phyloP scores from a whole-genome alignment of 2,797 vertebrate species.

The Lepilemur septentrionalis region DNA sequence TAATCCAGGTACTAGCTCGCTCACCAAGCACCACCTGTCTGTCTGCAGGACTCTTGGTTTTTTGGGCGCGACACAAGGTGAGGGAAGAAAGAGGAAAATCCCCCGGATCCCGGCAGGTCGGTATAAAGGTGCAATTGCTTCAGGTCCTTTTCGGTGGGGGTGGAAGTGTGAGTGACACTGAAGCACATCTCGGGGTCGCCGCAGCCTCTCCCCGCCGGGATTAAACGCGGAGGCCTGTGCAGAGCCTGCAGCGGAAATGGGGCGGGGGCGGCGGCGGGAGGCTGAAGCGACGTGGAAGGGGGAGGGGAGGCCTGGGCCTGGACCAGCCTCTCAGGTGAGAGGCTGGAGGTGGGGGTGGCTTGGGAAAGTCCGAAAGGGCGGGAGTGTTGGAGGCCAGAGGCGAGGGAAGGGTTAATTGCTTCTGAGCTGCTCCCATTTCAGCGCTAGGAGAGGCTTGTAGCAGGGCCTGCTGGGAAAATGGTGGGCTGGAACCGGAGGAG shows the following conservation, averaged over 20 bases:
- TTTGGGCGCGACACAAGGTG: conserved; percentile 28
- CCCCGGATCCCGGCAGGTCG: conserved; percentile 64
- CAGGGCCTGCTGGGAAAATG: conserved; percentile 76
- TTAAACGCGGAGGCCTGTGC: conserved; percentile 13
- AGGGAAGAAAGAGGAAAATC: conserved; percentile 53
- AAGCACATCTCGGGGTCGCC: not conserved
- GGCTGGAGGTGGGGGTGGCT: not conserved
- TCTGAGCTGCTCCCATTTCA: conserved; percentile 53
- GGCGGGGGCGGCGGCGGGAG: conserved; percentile 25
- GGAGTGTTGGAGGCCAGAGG: conserved; percentile 1
- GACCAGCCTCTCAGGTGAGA: conserved; percentile 4
- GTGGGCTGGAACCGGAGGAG: conserved; percentile 67
- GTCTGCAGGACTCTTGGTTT: conserved; percentile 65
- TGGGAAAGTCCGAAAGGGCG: conserved; percentile 39
- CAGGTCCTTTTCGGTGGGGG: not conserved
- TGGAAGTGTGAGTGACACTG: conserved; percentile 39
- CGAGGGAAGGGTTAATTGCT: conserved; percentile 64
- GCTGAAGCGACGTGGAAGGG: not conserved
- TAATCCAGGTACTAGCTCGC: not conserved
- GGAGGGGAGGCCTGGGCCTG: conserved; percentile 5
- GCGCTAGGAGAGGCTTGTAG: conserved; percentile 48
- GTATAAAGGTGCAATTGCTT: conserved; percentile 54
- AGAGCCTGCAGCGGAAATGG: conserved; percentile 20
- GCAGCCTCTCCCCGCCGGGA: not conserved
- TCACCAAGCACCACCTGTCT: conserved; percentile 43